Evolutionary conservation across 2,113 vertebrate species (phyloP), one percentile per base, ranked within the genome.

Genomic region (Orycteropus afer): DNA sequence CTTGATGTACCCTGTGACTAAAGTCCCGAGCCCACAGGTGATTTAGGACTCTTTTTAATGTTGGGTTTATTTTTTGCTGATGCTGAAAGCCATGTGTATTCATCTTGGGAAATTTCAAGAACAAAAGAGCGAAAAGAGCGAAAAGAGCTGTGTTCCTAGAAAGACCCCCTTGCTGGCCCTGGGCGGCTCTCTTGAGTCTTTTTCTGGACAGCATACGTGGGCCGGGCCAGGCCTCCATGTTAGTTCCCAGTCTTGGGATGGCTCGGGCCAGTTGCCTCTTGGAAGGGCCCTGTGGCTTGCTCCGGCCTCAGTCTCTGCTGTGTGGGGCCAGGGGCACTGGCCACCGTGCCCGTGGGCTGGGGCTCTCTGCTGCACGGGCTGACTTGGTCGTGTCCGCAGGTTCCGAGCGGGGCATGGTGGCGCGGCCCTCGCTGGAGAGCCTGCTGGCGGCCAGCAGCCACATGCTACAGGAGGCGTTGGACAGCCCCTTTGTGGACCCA

Each of bases 401-500:
- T 86, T 63, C 86, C 1, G 98, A 99, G 94, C 97, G 55, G 84
- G 98, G 97, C 89, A 94, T 9, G 5, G 82, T 97, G 2, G 97
- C 98, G 5, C 97, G 98, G 85, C 98, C 98, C 77, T 99, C 99
- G 0, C 97, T 99, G 94, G 99, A 99, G 97, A 99, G 98, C 97
- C 99, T 99, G 71, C 98, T 99, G 83, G 99, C 98, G 89, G 99
- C 99, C 53, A 98, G 99, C 98, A 99, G 99, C 91, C 99, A 99
- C 91, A 98, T 99, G 97, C 98, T 99, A 81, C 98, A 99, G 98
- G 99, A 99, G 95, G 99, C 99, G 92, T 98, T 99, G 49, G 99
- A 99, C 80, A 96, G 98, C 78, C 98, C 98, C 76, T 98, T 98
- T 0, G 97, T 97, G 96, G 98, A 99, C 95, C 98, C 97, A 7